These are phyloP conservation scores for Drosophila kambysellisi DNA, from an alignment of 2,888 invertebrate species.

Conservation along the genomic window DNA sequence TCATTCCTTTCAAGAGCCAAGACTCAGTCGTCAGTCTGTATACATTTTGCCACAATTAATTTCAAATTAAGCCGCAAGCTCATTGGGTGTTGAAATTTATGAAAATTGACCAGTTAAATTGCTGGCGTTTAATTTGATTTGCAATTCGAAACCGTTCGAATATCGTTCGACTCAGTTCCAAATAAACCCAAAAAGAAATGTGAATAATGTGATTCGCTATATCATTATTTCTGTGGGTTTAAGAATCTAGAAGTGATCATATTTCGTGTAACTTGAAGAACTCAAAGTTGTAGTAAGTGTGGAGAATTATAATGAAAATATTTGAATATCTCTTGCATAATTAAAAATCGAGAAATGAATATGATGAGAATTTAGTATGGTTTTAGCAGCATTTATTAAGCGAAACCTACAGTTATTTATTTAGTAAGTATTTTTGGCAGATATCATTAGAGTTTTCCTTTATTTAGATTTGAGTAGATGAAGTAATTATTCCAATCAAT, in stretches of 20 bases:
- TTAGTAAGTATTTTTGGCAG: background rate
- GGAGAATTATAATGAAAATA: background rate
- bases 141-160: conserved; percentile 27
- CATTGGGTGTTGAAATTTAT: conserved; percentile 64
- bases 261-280: background rate
- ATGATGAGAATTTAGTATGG: background rate
- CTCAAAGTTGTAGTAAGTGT: background rate
- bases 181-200: background rate
- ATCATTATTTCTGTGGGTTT: background rate
- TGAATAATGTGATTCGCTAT: background rate
- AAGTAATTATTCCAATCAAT: too few species aligned
- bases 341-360: background rate
- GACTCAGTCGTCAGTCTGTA: conserved; percentile 48
- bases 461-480: background rate
- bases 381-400: background rate
- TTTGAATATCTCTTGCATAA: background rate
- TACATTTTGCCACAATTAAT: conserved; percentile 81
- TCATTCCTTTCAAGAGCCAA: conserved; percentile 66
- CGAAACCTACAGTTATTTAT: accelerated
- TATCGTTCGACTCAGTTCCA: background rate
- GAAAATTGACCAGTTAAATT: conserved; percentile 64
- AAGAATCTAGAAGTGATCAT: background rate
- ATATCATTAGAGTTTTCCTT: accelerated
- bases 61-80: conserved; percentile 79
- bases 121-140: conserved; percentile 26